Evolutionary conservation across 2,797 vertebrate species (phyloP), one percentile per base, ranked within the genome.

Genomic region (Leptodactylus fallax): DNA sequence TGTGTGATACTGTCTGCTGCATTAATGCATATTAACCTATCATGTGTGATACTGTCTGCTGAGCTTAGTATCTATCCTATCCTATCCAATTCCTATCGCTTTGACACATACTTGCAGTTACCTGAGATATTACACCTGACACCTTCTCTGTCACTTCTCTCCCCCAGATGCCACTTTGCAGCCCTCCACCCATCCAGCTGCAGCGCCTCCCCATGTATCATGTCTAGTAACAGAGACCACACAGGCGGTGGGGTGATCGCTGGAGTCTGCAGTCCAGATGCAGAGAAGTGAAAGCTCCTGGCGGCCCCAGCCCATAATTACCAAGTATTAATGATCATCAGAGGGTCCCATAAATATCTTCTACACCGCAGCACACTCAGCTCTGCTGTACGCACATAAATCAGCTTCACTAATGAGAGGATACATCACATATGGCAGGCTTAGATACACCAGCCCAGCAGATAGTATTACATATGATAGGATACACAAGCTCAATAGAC

Each of bases 51-150:
- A 58, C 56, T 3, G 14, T 58, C 56, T 58, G 56, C 14, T 58
- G 14, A 58, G 56, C 56, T 58, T 1, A 14, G 56, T 58, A 58
- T 58, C 56, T 58, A 58, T 17, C 56, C 56, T 17, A 58, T 58
- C 56, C 12, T 58, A 13, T 23, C 9, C 23, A n/a, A 65, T 65
- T 23, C 61, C 10, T 5, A 51, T 10, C 10, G 49, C 49, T 51
- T n/a, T n/a, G n/a, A 58, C 61, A 58, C 9, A 58, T 25, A 16
- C 71, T 27, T 21, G 51, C 58, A 79, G 84, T 67, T 67, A n/a
- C n/a, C 95, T 94, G 88, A 89, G 90, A 94, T 94, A 96, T 96
- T 97, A 95, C 95, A 96, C 93, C 91, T 94, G 96, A 96, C 95
- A 96, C 95, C 94, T 96, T 49, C 93, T 96, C 95, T 95, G 49